Percentiles rank a stretch among this genome's conserved stretches.
Evolutionary conservation across 2,113 vertebrate species (phyloP).

Genomic region (Thalassoma bifasciatum): DNA sequence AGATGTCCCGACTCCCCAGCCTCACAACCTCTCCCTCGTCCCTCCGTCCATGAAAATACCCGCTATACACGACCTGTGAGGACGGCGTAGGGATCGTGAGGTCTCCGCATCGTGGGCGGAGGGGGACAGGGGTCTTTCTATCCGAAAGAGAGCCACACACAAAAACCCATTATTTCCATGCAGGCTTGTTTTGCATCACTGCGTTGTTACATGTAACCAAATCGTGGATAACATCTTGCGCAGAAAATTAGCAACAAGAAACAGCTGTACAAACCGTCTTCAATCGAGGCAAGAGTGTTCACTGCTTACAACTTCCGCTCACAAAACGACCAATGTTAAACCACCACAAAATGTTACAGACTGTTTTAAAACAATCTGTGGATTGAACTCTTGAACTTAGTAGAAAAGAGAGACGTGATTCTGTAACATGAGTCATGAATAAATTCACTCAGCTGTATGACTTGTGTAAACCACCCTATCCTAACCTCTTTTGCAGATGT

Average conservation of each 20-base stretch:
- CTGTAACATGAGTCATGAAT: too few species aligned
- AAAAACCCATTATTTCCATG: conserved; percentile 22
- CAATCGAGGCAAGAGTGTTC: conserved; percentile 8
- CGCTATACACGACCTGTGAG: conserved; percentile 26
- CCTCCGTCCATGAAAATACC: conserved; percentile 59
- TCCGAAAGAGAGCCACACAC: conserved; percentile 13
- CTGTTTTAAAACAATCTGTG: too few species aligned
- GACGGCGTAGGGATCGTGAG: conserved; percentile 2
- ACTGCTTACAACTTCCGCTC: conserved; percentile 22
- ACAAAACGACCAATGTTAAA: background rate
- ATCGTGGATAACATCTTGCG: conserved; percentile 66
- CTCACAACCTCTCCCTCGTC: conserved; percentile 54
- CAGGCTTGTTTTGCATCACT: conserved; percentile 44
- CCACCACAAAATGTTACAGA: too few species aligned
- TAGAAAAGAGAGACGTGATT: too few species aligned
- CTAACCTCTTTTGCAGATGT: accelerated
- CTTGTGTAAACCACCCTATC: too few species aligned
- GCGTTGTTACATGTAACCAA: conserved; percentile 22
- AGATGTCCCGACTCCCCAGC: conserved; percentile 59
- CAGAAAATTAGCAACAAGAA: conserved; percentile 61
- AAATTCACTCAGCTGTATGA: background rate
- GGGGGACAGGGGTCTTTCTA: conserved; percentile 33
- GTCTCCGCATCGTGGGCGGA: conserved; percentile 43
- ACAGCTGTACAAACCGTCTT: conserved; percentile 51
- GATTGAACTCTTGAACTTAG: too few species aligned